phyloP scores from a whole-genome alignment of 2,888 invertebrate genomes.

The Catotricha subobsoleta region DNA sequence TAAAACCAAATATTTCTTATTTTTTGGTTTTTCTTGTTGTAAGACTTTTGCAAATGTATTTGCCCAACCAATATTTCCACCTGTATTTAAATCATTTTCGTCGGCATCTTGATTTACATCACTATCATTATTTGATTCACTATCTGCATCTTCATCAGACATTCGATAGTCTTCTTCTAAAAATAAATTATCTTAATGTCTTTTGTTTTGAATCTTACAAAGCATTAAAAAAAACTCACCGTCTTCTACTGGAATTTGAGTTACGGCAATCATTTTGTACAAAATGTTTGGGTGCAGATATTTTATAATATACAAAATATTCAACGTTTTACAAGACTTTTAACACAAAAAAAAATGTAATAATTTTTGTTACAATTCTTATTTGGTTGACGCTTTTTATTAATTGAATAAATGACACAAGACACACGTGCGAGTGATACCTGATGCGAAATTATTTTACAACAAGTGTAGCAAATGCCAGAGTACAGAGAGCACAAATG shows the following conservation, averaged over 20 bases:
- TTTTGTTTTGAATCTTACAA: neutral
- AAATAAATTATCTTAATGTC: neutral
- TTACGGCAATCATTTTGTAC: no score
- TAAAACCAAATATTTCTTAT: conserved; percentile 54
- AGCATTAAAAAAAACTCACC: no score
- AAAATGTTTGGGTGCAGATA: no score
- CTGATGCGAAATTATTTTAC: neutral
- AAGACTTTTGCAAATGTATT: conserved; percentile 67
- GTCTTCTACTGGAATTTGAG: no score
- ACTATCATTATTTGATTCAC: conserved; percentile 10
- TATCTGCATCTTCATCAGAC: neutral
- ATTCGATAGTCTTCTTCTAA: neutral
- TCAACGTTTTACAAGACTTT: neutral
- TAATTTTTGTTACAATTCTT: neutral
- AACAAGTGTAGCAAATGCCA: no score
- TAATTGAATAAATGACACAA: no score
- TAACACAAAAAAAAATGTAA: neutral
- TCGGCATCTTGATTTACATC: conserved; percentile 11
- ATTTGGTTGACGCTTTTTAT: no score
- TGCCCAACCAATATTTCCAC: conserved; percentile 57
- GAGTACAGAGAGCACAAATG: no score
- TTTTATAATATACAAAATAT: no score
- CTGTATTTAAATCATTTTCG: neutral
- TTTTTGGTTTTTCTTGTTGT: conserved; percentile 52
- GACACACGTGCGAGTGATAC: conserved; percentile 4